Conservation (phyloP, 1,140 invertebrate genomes). For the Neodiprion fabricii region DNA sequence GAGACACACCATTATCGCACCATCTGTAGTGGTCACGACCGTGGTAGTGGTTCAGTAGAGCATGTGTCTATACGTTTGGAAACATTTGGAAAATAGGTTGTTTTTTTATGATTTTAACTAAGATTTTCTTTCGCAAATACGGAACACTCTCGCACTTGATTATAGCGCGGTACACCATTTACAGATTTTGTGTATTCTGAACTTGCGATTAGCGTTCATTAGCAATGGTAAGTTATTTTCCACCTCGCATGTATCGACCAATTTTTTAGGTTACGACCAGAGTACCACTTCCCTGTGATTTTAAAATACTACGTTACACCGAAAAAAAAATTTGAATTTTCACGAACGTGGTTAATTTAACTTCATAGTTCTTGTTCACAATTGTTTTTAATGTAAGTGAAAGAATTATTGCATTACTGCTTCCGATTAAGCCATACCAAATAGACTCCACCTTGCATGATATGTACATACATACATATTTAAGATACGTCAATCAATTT, state of each 20-base stretch:
- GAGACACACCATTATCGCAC: too few species aligned
- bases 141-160: background rate
- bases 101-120: conserved; percentile 4
- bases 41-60: background rate
- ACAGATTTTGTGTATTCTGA: background rate
- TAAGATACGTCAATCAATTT: too few species aligned
- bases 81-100: conserved; percentile 2
- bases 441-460: too few species aligned
- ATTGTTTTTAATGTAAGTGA: too few species aligned
- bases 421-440: too few species aligned
- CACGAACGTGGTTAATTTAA: too few species aligned
- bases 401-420: too few species aligned
- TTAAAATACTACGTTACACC: too few species aligned
- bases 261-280: background rate
- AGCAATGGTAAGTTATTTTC: background rate
- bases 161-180: background rate
- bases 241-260: background rate
- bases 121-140: background rate
- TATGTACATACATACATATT: too few species aligned
- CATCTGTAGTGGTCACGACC: too few species aligned
- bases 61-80: conserved; percentile 5
- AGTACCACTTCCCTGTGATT: background rate
- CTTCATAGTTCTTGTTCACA: too few species aligned
- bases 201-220: background rate
- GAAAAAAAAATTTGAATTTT: too few species aligned